Evolutionary conservation across 2,888 invertebrate genomes (phyloP).

Genomic region (Tachina lurida): DNA sequence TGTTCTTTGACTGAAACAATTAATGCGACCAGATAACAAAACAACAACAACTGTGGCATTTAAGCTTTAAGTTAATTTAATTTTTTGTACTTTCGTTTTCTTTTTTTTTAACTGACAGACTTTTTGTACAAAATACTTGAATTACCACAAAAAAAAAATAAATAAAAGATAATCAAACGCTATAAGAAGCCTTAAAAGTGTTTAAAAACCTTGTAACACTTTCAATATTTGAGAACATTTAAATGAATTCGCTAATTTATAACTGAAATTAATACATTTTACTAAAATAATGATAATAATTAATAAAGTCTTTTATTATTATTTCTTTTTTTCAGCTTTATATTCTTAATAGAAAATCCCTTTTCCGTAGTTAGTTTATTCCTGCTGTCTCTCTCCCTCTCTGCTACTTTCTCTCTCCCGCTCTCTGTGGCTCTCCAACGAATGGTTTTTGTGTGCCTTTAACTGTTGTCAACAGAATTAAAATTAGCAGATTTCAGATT

Average conservation of each 20-base stretch:
- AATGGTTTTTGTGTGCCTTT: conserved; percentile 61
- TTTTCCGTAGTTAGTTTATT: conserved; percentile 15
- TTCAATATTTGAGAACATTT: not conserved
- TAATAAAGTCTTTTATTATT: not conserved
- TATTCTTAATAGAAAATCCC: conserved; percentile 13
- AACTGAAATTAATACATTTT: not conserved
- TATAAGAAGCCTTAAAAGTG: conserved; percentile 52
- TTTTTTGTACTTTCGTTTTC: not conserved
- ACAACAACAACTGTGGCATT: not conserved
- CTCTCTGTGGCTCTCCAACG: conserved; percentile 13
- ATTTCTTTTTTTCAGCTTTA: conserved; percentile 50
- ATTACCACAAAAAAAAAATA: conserved; percentile 38
- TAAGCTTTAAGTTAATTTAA: not conserved
- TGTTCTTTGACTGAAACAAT: conserved; percentile 26
- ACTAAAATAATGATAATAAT: not conserved
- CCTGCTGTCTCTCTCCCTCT: not conserved
- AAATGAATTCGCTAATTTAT: conserved; percentile 44
- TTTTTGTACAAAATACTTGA: conserved; percentile 14
- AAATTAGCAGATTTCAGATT: conserved; percentile 1
- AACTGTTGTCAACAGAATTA: conserved; percentile 47
- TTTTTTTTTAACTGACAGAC: not conserved
- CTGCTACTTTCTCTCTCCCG: not conserved
- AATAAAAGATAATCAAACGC: conserved; percentile 12
- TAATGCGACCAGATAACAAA: conserved; percentile 10
- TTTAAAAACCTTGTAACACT: conserved; percentile 9